Evolutionary conservation across 2,113 vertebrate genomes (phyloP), one percentile per base, ranked within the genome.

Genomic region (Siniperca knerii): DNA sequence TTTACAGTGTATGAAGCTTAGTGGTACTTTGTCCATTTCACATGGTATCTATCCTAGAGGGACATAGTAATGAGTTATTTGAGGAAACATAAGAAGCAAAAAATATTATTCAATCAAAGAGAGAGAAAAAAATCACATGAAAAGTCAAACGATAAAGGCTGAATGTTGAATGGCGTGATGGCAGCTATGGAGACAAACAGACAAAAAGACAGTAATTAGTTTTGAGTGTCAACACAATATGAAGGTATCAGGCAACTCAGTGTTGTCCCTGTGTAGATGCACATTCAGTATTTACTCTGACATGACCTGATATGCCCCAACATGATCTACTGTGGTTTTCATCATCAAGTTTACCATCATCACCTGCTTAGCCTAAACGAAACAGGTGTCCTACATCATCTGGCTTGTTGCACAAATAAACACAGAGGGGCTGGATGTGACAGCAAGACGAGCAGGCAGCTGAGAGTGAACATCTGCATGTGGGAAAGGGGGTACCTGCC

Each of bases 311-410:
- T 86, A 87, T 79, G 89, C 42, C 78, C 55, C 1, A 8, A 65
- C 81, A 67, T 52, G 77, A 54, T 13, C 20, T 16, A 64, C 15
- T 52, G 75, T 50, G 83, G 78, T 81, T 90, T 89, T 54, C 16
- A 42, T 33, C 7, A 58, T 29, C 29, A 64, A 33, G 84, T 85
- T 84, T 91, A 29, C 29, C 29, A 29, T 29, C 29, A 29, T 29
- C 29, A 91, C 87, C 90, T 87, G 86, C 84, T 89, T 66, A 86
- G 67, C 11, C 29, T 13, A 84, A 88, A 75, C 35, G 75, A 88
- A 90, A 92, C 90, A 85, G 87, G 80, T 91, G 91, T 77, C 85
- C 83, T 82, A 87, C 8, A 90, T 90, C 79, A 79, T 77, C 73
- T 55, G 81, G 44, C 11, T 21, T n/a, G 9, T 61, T 48, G 8